These are phyloP conservation scores for Euphydryas editha DNA, from an alignment of 2,888 invertebrate species.

Conservation along the genomic window DNA sequence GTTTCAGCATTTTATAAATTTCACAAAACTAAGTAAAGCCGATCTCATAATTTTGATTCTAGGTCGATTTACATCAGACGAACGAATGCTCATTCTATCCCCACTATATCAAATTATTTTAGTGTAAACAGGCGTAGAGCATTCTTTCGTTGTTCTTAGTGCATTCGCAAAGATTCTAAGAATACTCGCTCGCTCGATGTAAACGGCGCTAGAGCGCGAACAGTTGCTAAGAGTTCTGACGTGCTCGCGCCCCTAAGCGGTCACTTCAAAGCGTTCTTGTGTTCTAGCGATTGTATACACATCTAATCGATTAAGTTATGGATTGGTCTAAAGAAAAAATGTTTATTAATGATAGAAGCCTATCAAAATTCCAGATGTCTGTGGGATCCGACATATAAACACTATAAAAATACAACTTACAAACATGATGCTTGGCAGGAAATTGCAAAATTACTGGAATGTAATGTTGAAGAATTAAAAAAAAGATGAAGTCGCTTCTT, in stretches of 20 bases:
- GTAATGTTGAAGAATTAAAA: constrained; percentile 37
- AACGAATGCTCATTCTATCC: too few relatives aligned
- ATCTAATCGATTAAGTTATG: constrained; percentile 27
- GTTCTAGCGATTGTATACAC: constrained; percentile 18
- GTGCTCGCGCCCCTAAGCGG: constrained; percentile 30
- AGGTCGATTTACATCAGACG: too few relatives aligned
- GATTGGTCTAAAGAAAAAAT: constrained; percentile 40
- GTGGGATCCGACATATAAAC: constrained; percentile 11
- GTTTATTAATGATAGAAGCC: constrained; percentile 37
- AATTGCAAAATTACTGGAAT: constrained; percentile 36
- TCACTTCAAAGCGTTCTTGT: constrained; percentile 37
- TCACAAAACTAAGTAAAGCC: too few relatives aligned
- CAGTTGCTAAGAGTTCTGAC: constrained; percentile 16
- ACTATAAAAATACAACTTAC: constrained; percentile 41
- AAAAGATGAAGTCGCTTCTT: constrained; percentile 38
- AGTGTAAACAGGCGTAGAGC: constrained; percentile 5
- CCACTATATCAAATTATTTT: not conserved
- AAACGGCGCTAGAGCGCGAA: constrained; percentile 28
- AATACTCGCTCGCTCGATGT: constrained; percentile 32
- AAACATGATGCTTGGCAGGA: constrained; percentile 40
- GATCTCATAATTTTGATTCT: too few relatives aligned
- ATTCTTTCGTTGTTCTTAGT: constrained; percentile 21
- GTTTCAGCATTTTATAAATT: too few relatives aligned
- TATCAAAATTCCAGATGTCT: constrained; percentile 39
- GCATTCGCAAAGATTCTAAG: constrained; percentile 32